Percentiles rank a stretch among this genome's conserved stretches.
phyloP scores from a whole-genome alignment of 2,797 vertebrate species.

The Oreochromis mossambicus region DNA sequence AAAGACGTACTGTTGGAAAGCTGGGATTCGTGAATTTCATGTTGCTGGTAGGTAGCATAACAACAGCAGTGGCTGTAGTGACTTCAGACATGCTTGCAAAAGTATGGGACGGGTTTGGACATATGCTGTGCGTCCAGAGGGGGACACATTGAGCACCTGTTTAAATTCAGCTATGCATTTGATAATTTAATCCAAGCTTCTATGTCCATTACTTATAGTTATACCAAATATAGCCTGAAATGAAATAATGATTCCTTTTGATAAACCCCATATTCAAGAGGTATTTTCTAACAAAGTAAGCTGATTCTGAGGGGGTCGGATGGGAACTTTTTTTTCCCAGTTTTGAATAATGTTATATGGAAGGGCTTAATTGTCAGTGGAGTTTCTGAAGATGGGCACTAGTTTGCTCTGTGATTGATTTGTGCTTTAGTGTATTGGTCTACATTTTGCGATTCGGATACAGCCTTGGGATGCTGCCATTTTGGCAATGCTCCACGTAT shows the following conservation, averaged over 20 bases:
- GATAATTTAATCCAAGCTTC: neutral
- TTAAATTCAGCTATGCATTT: neutral
- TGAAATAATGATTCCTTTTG: neutral
- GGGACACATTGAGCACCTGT: neutral
- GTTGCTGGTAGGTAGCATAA: neutral
- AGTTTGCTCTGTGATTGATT: constrained; percentile 41
- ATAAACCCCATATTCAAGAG: neutral
- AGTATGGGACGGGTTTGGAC: neutral
- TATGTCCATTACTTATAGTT: neutral
- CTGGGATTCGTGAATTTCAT: neutral
- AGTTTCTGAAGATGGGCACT: constrained; percentile 17
- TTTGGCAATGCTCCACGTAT: constrained; percentile 25
- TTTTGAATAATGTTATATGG: neutral
- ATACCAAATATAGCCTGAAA: neutral
- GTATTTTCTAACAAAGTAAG: neutral
- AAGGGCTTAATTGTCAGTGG: constrained; percentile 2
- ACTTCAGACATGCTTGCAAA: neutral
- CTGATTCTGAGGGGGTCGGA: neutral
- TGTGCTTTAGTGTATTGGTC: constrained; percentile 28
- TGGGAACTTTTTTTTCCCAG: neutral
- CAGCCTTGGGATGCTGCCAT: constrained; percentile 43
- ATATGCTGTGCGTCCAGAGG: neutral
- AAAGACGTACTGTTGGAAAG: rapidly evolving
- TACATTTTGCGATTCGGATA: constrained; percentile 10
- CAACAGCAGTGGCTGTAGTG: neutral